Percentiles rank a stretch among this genome's conserved stretches.
Evolutionary conservation across 92 coral and sea anemone genomes (phyloP).

Genomic region (Parazoanthus darwini): DNA sequence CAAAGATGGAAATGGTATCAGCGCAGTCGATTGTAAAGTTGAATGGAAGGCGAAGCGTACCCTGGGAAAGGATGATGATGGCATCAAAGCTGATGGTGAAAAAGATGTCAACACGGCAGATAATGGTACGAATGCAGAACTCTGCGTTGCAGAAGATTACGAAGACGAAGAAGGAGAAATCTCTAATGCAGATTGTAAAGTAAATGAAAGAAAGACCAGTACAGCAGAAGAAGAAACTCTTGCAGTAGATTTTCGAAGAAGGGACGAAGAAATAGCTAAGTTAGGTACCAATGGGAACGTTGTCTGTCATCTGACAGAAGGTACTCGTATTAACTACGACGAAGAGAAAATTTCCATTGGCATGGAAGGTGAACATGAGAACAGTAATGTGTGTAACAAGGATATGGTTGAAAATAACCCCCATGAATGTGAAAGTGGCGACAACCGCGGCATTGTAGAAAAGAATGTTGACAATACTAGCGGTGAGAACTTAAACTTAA

Average conservation of each 20-base stretch:
- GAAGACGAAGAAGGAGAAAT: neutral
- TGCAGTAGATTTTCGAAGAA: neutral
- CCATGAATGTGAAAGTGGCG: neutral
- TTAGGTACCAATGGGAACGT: neutral
- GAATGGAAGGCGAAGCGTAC: neutral
- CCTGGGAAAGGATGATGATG: conserved; percentile 20
- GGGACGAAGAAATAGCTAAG: neutral
- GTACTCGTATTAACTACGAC: neutral
- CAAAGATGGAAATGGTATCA: conserved; percentile 11
- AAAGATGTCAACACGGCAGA: conserved; percentile 1
- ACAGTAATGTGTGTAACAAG: neutral
- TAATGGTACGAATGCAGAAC: neutral
- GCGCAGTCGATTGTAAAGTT: neutral
- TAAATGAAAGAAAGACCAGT: neutral
- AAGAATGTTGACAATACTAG: neutral
- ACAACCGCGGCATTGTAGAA: neutral
- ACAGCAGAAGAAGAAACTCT: neutral
- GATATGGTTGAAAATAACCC: neutral
- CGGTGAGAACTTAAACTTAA: neutral
- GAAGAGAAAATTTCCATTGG: neutral
- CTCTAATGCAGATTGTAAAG: neutral
- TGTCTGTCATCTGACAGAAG: neutral
- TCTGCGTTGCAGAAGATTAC: conserved; percentile 5
- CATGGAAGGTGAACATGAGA: neutral
- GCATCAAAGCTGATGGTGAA: conserved; percentile 27